Evolutionary conservation across 2,888 invertebrate species (phyloP).

Genomic region (Xylophagus ater): DNA sequence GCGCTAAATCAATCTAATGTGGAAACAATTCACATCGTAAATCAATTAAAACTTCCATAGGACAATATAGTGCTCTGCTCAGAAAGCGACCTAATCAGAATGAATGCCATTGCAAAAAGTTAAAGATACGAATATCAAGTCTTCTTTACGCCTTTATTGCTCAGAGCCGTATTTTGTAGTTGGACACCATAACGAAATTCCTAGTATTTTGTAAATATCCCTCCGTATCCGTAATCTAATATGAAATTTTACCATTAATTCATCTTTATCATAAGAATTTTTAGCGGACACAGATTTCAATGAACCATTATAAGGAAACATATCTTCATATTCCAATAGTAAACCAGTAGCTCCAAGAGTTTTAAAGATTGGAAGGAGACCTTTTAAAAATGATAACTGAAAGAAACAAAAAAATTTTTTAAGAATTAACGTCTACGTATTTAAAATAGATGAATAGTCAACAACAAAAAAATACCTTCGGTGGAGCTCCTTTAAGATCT

Average conservation of each 20-base stretch:
- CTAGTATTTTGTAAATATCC: no score
- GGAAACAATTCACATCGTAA: no score
- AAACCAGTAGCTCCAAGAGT: conserved; percentile 61
- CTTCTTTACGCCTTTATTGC: no score
- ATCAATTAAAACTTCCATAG: no score
- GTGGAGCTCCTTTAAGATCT: conserved; percentile 68
- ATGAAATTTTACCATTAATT: conserved; percentile 28
- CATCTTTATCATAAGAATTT: conserved; percentile 42
- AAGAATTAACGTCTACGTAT: neutral
- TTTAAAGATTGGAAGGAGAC: conserved; percentile 46
- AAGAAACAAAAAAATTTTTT: conserved; percentile 31
- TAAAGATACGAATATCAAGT: no score
- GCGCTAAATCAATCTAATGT: no score
- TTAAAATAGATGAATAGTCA: neutral
- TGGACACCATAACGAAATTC: no score
- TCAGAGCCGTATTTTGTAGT: no score
- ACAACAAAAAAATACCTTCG: conserved; percentile 37
- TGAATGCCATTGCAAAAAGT: no score
- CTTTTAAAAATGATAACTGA: conserved; percentile 46
- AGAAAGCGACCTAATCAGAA: no score
- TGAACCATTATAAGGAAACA: conserved; percentile 60
- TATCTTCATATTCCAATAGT: conserved; percentile 68
- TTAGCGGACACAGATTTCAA: conserved; percentile 45
- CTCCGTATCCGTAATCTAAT: no score
- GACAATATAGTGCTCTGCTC: no score